These are phyloP conservation scores for Aix galericulata DNA, from an alignment of 2,113 vertebrate genomes.

Conservation along the genomic window DNA sequence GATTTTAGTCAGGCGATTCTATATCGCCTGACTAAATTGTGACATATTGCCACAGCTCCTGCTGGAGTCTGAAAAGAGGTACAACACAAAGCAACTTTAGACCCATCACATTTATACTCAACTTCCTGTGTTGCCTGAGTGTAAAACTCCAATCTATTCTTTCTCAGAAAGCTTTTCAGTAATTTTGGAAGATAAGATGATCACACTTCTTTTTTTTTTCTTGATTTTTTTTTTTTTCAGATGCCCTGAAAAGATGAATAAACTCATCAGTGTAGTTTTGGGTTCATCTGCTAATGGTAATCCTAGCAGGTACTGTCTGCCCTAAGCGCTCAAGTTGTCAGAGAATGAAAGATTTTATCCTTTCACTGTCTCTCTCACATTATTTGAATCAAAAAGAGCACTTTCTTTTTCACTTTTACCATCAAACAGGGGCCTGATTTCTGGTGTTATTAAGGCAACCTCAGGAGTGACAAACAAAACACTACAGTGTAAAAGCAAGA, in stretches of 20 bases:
- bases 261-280: neutral
- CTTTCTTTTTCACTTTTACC: neutral
- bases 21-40: no score
- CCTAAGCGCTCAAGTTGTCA: neutral
- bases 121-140: rapidly evolving
- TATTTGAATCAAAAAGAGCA: neutral
- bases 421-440: neutral
- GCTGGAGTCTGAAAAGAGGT: neutral
- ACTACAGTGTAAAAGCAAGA: neutral
- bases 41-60: neutral
- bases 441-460: neutral
- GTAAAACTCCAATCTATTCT: neutral
- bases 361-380: neutral
- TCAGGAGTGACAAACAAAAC: neutral
- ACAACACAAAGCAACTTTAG: neutral
- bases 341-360: neutral
- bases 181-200: neutral
- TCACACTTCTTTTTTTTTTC: no score
- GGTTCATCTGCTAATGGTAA: neutral
- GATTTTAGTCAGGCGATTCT: neutral
- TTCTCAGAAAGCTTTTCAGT: neutral
- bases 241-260: neutral
- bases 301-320: neutral
- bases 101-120: neutral
- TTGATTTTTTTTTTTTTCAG: neutral